Conservation (phyloP, 1,140 invertebrate genomes). For the Lineus longissimus region DNA sequence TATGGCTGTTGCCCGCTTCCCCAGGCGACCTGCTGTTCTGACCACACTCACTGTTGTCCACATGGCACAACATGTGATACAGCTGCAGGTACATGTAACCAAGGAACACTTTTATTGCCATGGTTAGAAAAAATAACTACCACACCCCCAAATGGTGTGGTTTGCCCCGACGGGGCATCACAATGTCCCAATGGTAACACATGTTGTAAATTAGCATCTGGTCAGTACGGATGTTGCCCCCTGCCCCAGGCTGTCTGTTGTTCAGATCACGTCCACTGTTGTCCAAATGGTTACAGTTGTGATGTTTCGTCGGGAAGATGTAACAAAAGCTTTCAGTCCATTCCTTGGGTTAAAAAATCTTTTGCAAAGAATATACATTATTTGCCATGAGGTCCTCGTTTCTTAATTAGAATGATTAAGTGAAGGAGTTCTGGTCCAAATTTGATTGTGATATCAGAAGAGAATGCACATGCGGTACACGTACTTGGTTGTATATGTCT, state of each 20-base stretch:
- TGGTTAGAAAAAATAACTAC: constrained; percentile 21
- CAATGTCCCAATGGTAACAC: constrained; percentile 48
- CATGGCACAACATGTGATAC: constrained; percentile 35
- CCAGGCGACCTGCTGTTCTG: constrained; percentile 25
- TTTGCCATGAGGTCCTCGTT: no score
- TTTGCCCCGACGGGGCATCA: constrained; percentile 26
- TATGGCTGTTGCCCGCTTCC: no score
- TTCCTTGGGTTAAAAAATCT: constrained; percentile 20
- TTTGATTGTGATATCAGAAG: no score
- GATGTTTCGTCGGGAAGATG: constrained; percentile 27
- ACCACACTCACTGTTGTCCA: constrained; percentile 45
- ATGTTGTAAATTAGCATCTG: constrained; percentile 45
- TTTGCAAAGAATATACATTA: background rate
- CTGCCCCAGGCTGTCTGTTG: constrained; percentile 43
- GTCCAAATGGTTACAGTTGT: constrained; percentile 37
- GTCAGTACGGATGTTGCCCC: constrained; percentile 52
- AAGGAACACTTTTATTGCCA: constrained; percentile 11
- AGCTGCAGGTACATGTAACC: constrained; percentile 22
- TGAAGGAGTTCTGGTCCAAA: no score
- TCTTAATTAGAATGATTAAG: no score
- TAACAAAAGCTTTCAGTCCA: constrained; percentile 16
- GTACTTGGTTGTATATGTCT: no score
- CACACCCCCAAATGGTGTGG: constrained; percentile 9
- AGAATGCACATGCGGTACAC: no score
- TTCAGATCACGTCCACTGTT: constrained; percentile 41